These are phyloP conservation scores for Charina bottae DNA, from an alignment of 2,113 vertebrate genomes.

Conservation along the genomic window DNA sequence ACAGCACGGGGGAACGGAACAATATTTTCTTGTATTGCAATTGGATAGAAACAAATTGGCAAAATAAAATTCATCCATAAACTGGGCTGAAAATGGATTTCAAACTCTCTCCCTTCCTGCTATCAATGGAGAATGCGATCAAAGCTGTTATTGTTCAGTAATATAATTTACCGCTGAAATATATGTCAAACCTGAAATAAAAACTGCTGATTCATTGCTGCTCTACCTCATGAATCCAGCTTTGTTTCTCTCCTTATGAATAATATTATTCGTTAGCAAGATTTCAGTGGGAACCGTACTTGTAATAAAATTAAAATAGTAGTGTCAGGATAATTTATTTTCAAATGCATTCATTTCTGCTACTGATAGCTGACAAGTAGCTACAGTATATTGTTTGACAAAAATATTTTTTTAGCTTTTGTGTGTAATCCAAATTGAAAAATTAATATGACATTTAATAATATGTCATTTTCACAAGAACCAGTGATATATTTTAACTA, in stretches of 20 bases:
- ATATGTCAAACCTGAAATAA: constrained; percentile 60
- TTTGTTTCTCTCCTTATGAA: constrained; percentile 60
- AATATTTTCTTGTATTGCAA: background rate
- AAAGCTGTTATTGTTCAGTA: constrained; percentile 54
- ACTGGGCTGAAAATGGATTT: constrained; percentile 36
- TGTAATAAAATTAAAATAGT: constrained; percentile 52
- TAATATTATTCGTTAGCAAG: constrained; percentile 54
- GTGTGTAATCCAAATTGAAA: constrained; percentile 38
- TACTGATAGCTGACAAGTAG: constrained; percentile 60
- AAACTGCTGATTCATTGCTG: constrained; percentile 63
- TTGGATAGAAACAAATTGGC: constrained; percentile 47
- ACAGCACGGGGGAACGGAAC: background rate
- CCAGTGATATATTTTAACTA: background rate
- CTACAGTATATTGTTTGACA: constrained; percentile 40
- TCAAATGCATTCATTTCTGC: constrained; percentile 38
- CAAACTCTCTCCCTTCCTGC: background rate
- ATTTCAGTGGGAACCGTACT: constrained; percentile 56
- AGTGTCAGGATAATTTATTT: constrained; percentile 49
- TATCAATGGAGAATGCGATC: constrained; percentile 49
- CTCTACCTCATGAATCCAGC: constrained; percentile 58
- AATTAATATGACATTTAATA: constrained; percentile 25
- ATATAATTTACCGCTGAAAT: constrained; percentile 60
- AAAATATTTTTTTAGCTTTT: constrained; percentile 58
- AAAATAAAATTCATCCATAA: constrained; percentile 54
- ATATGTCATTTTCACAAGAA: background rate